Base-by-base conservation (phyloP, 1,140 invertebrate species). In the Ectropis grisescens region DNA sequence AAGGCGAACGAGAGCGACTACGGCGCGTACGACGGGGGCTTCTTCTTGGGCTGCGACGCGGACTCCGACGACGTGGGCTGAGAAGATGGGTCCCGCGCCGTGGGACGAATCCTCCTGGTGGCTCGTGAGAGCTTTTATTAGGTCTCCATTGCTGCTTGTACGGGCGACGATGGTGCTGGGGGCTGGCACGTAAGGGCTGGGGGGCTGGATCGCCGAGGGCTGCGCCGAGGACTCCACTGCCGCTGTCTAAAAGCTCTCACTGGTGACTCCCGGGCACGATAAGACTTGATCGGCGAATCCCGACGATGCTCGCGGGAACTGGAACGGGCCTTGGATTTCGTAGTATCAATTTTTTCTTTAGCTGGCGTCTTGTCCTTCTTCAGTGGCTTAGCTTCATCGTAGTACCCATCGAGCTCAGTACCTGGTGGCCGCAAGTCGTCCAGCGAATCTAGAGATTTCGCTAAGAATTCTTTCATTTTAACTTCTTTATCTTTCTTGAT, bases 401-500 rank as follows among this genome's bases (percentile, higher is more conserved):
- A 68, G 29, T 58, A 68, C 26, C 75, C 71, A 37, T 78, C 75
- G 2, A 81, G 49, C 34, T 81, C 76, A 6, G 76, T 81, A 2
- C 76, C 76, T 16, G 76, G 76, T 5, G 76, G 76, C 1, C 64
- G 44, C 13, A 78, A 37, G 23, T 76, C 67, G 25, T 71, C 60
- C 11, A 27, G 48, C 6, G 64, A 60, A 22, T 75, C 69, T 24
- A 81, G 41, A 32, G 64, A 58, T 41, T 81, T 81, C 0, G 65
- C 64, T 23, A 81, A 39, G 28, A 60, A 59, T 29, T 76, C 58
- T 32, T 78, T 74, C 0, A 81, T 71, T 48, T 81, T 81, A 3
- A 61, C 58, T 48, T 74, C 67, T 43, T 81, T 81, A 37, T 81
- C 76, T 34, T 39, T 64, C 29, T 50, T 68, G 5, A 81, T 81